Percentiles rank a stretch among this genome's conserved stretches.
Evolutionary conservation across 2,113 vertebrate genomes (phyloP).

Genomic region (Odontesthes bonariensis): DNA sequence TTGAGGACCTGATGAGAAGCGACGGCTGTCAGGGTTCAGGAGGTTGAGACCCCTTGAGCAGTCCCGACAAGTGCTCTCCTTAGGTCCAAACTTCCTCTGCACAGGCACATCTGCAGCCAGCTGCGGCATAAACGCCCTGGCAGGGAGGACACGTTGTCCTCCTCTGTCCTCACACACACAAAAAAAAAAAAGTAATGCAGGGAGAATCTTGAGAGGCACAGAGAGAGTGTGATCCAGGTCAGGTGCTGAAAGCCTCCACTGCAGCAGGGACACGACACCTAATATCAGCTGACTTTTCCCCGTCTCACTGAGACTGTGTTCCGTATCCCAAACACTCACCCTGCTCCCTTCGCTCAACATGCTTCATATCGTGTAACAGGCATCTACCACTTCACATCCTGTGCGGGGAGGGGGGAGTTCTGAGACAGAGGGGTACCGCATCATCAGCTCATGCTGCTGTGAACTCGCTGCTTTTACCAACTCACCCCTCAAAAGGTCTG

Average conservation of each 20-base stretch:
- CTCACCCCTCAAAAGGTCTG: constrained; percentile 59
- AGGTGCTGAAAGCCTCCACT: constrained; percentile 59
- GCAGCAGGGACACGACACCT: constrained; percentile 55
- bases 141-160: constrained; percentile 73
- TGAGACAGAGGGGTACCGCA: constrained; percentile 66
- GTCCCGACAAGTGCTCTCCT: constrained; percentile 51
- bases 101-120: constrained; percentile 76
- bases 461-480: constrained; percentile 47
- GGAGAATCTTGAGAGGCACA: constrained; percentile 56
- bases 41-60: constrained; percentile 30
- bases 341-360: constrained; percentile 72
- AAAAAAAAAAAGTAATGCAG: constrained; percentile 66
- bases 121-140: constrained; percentile 74
- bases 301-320: constrained; percentile 44
- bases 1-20: constrained; percentile 53
- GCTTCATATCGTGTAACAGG: constrained; percentile 89
- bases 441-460: constrained; percentile 68
- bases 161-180: constrained; percentile 66
- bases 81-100: constrained; percentile 60
- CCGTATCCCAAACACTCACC: constrained; percentile 58
- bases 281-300: constrained; percentile 60
- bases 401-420: constrained; percentile 54
- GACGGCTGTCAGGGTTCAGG: constrained; percentile 33
- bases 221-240: constrained; percentile 60
- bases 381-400: constrained; percentile 85